Evolutionary conservation across 1,140 invertebrate genomes (phyloP).

Genomic region (Formica exsecta): DNA sequence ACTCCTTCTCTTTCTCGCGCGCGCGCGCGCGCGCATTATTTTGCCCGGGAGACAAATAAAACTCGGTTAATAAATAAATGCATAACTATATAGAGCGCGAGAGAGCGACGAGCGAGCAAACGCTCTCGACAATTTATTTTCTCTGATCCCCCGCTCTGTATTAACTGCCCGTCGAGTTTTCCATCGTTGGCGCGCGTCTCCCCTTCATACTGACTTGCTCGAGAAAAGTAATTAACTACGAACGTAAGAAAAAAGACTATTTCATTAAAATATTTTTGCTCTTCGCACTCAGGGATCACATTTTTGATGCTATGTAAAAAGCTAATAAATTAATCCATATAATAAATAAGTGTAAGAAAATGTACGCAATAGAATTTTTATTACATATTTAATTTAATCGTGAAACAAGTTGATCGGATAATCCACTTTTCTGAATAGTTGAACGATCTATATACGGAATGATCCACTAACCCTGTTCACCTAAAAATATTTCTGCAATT

Average conservation of each 20-base stretch:
- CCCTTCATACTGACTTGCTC: conserved; percentile 37
- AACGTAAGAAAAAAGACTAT: conserved; percentile 48
- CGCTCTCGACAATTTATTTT: conserved; percentile 59
- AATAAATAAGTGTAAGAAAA: too few relatives aligned
- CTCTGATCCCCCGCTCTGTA: conserved; percentile 41
- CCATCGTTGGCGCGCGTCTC: conserved; percentile 5
- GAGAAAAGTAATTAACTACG: conserved; percentile 51
- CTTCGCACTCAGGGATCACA: neutral
- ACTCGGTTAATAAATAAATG: conserved; percentile 77
- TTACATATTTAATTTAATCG: too few relatives aligned
- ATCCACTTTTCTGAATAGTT: neutral
- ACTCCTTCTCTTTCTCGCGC: too few relatives aligned
- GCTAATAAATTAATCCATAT: neutral
- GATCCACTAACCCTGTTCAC: too few relatives aligned
- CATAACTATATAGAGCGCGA: conserved; percentile 63
- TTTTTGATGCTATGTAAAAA: neutral
- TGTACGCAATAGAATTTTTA: too few relatives aligned
- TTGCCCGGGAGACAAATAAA: conserved; percentile 69
- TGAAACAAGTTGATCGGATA: too few relatives aligned
- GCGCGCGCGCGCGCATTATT: conserved; percentile 54
- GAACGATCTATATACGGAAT: too few relatives aligned
- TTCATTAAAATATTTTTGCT: conserved; percentile 51
- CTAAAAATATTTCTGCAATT: too few relatives aligned
- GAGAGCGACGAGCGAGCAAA: conserved; percentile 2
- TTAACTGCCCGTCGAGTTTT: conserved; percentile 36